Evolutionary conservation across 2,113 vertebrate genomes (phyloP), one percentile per base, ranked within the genome.

Genomic region (Seriola dumerili): DNA sequence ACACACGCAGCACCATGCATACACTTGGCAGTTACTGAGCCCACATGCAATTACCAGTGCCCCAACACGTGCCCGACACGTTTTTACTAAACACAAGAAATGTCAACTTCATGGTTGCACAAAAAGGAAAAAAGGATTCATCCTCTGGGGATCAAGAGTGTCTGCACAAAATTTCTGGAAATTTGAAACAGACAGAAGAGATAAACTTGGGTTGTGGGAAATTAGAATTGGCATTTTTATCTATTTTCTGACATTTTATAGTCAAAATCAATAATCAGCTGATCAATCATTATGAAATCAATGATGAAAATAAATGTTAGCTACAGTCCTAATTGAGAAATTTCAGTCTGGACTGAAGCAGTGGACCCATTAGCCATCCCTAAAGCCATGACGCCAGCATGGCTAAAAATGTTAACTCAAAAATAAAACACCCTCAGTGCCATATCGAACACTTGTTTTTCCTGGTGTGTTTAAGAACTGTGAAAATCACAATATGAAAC

Each of bases 31-130:
- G 66, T 54, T 62, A 73, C 81, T 66, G 62, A 65, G n/a, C 55
- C 59, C 65, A 87, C 83, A 82, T 16, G 70, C 85, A 68, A 72
- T 80, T 73, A 87, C 85, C 54, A 76, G 63, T 70, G 70, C 52
- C 21, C 62, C 5, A 50, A 82, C 88, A 83, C 69, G 40, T 83
- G 70, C 52, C 46, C 12, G 32, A 70, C 29, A 55, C 32, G 55
- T 25, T 54, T 36, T 1, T 57, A 25, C 52, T 25, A 17, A 4
- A 25, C 57, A 71, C 48, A 70, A 54, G 21, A 7, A 16, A 29
- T 9, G 17, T n/a, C 67, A 70, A 19, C 48, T 70, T 46, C 9
- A 21, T 13, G 44, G 29, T 8, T 3, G 14, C 64, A 66, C 12
- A 46, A 10, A 6, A 16, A 42, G 44, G 13, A 52, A 11, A 19